Evolutionary conservation across 2,113 vertebrate species (phyloP).

Genomic region (Sterrhoptilus dennistouni): DNA sequence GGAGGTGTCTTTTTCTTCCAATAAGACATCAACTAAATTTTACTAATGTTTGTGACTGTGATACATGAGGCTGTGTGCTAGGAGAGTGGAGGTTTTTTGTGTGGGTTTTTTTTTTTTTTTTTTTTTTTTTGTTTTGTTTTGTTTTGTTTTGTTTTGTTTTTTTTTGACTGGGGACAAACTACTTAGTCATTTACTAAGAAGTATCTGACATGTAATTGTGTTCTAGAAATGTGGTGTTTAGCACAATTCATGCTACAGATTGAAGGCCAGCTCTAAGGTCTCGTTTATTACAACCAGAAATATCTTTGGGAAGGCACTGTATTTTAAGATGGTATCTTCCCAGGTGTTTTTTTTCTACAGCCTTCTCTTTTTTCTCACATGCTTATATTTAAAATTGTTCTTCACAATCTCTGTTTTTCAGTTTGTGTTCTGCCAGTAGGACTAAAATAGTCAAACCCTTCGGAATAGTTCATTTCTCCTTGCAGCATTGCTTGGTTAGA

Average conservation of each 20-base stretch:
- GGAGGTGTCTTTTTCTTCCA: background rate
- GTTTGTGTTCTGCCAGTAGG: background rate
- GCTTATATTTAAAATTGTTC: background rate
- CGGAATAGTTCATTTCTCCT: background rate
- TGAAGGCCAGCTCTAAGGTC: background rate
- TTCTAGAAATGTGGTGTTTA: background rate
- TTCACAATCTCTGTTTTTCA: background rate
- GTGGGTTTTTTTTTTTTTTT: too few relatives aligned
- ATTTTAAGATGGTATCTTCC: background rate
- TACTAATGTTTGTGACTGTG: background rate
- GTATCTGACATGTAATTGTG: background rate
- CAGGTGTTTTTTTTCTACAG: background rate
- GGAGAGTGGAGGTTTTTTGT: background rate
- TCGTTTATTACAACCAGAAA: background rate
- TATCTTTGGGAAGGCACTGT: background rate
- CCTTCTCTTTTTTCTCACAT: background rate
- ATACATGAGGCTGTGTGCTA: background rate
- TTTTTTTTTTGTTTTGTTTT: background rate
- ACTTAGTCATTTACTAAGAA: background rate
- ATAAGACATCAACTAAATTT: background rate
- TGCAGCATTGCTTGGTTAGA: background rate
- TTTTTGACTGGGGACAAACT: background rate
- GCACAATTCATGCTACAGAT: background rate
- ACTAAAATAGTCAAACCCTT: background rate
- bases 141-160: too few relatives aligned